Conservation (phyloP, 1,140 invertebrate genomes). For the Vanessa atalanta region DNA sequence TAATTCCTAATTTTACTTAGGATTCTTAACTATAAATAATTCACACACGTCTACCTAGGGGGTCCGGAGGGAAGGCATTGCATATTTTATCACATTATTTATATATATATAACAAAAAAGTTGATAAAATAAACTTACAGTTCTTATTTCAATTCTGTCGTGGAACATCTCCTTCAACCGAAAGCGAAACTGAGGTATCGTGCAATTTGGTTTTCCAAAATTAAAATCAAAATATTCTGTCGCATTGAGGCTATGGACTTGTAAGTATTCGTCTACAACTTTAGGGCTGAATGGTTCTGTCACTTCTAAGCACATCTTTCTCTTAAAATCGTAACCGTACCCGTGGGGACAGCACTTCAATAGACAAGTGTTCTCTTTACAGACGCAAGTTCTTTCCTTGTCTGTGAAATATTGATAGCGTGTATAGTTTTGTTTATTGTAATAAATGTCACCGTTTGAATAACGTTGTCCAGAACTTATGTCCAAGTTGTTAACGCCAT, state of each 20-base stretch:
- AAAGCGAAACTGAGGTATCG: slow-evolving; percentile 7
- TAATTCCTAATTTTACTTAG: no score
- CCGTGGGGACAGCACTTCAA: slow-evolving; percentile 55
- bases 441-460: slow-evolving; percentile 40
- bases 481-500: slow-evolving; percentile 37
- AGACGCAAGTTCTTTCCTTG: slow-evolving; percentile 46
- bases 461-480: slow-evolving; percentile 43
- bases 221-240: slow-evolving; percentile 45
- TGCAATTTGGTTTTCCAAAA: not conserved
- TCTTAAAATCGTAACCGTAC: slow-evolving; percentile 24
- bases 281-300: slow-evolving; percentile 40
- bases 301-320: slow-evolving; percentile 40
- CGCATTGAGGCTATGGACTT: slow-evolving; percentile 32
- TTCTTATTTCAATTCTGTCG: not conserved
- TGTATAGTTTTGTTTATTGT: slow-evolving; percentile 40
- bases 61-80: no score
- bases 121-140: not conserved
- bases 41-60: no score
- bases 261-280: slow-evolving; percentile 43
- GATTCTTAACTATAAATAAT: no score
- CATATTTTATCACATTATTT: no score
- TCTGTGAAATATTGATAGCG: slow-evolving; percentile 47
- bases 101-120: no score
- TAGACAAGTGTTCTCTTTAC: slow-evolving; percentile 44
- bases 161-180: not conserved